Percentiles rank a stretch among this genome's conserved stretches.
These are phyloP conservation scores for Grammomys dolichurus DNA, from an alignment of 2,113 vertebrate genomes.

Conservation along the genomic window DNA sequence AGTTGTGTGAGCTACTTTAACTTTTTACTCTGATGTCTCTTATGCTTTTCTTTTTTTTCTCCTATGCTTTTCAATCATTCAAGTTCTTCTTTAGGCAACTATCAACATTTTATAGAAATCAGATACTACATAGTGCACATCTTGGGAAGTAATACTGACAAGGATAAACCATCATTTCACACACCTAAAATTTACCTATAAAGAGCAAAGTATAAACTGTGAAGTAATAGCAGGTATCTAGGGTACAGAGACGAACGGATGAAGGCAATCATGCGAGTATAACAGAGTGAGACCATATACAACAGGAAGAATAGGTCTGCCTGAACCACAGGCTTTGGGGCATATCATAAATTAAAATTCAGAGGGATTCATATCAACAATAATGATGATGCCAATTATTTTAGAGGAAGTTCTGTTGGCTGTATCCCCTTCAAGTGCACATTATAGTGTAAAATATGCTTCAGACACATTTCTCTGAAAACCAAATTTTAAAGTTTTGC, in stretches of 20 bases:
- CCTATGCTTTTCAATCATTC: neutral
- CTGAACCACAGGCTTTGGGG: neutral
- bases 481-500: conserved; percentile 1
- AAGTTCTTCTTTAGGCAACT: neutral
- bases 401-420: neutral
- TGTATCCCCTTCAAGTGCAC: neutral
- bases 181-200: neutral
- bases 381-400: neutral
- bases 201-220: neutral
- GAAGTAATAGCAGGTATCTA: neutral
- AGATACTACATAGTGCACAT: neutral
- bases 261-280: neutral
- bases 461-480: neutral
- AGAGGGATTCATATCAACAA: neutral
- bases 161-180: neutral
- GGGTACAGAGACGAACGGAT: neutral
- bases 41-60: conserved; percentile 12
- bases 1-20: neutral
- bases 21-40: neutral
- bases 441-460: neutral
- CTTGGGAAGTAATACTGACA: neutral
- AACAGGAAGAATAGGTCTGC: neutral
- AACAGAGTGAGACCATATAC: neutral
- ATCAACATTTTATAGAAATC: conserved; percentile 28
- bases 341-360: neutral